phyloP scores from a whole-genome alignment of 2,113 vertebrate genomes.

The Perccottus glenii region DNA sequence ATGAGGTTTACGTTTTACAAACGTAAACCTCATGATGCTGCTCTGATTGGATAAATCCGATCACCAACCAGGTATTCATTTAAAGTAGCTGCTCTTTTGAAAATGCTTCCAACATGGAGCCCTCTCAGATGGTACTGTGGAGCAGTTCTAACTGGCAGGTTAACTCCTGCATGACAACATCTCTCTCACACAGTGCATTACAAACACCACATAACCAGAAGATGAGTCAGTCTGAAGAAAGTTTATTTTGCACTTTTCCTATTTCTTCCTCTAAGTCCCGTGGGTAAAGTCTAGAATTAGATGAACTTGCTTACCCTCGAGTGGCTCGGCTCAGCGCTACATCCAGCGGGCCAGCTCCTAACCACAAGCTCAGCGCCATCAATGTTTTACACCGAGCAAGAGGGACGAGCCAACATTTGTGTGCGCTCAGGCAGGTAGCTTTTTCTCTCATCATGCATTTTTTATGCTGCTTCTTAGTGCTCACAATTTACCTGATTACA shows the following conservation, averaged over 20 bases:
- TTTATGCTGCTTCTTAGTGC: conserved; percentile 65
- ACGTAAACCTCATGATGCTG: too few relatives aligned
- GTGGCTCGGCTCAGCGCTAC: conserved; percentile 29
- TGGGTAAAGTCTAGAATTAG: conserved; percentile 65
- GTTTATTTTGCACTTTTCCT: conserved; percentile 25
- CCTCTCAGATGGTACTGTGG: too few relatives aligned
- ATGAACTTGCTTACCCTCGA: conserved; percentile 57
- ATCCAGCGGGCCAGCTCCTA: conserved; percentile 29
- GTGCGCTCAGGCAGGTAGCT: conserved; percentile 47
- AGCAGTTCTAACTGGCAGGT: too few relatives aligned
- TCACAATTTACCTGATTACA: conserved; percentile 40
- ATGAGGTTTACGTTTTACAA: too few relatives aligned
- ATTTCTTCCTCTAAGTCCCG: conserved; percentile 35
- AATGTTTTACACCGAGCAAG: conserved; percentile 65
- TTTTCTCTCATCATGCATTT: conserved; percentile 68
- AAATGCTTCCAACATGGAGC: too few relatives aligned
- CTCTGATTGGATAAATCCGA: too few relatives aligned
- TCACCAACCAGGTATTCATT: too few relatives aligned
- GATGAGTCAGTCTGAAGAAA: conserved; percentile 32
- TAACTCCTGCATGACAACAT: neutral
- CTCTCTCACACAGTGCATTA: neutral
- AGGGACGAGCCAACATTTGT: conserved; percentile 46
- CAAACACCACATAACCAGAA: neutral
- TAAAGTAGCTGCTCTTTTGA: too few relatives aligned
- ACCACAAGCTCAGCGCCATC: conserved; percentile 36